Evolutionary conservation across 2,113 vertebrate species (phyloP), one percentile per base, ranked within the genome.

Genomic region (Hyperopisus bebe): DNA sequence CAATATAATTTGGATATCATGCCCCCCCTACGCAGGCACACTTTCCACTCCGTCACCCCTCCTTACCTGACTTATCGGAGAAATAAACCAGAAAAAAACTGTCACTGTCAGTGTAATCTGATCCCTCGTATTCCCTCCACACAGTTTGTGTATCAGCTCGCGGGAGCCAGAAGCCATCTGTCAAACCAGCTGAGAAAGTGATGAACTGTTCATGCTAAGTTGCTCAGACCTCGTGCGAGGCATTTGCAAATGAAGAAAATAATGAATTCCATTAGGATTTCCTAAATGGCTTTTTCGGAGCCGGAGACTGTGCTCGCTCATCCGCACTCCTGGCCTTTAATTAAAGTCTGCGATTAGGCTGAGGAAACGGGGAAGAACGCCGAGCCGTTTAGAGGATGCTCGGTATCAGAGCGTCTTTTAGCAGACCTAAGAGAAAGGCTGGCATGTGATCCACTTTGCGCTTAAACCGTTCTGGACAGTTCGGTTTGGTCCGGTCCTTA

Each of bases 261-360:
- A 92, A 94, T 94, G 93, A 94, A 94, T 95, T 92, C 94, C 92
- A 94, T 95, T 95, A 95, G 92, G 93, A 93, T 94, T 95, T 94
- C 89, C 91, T 91, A 94, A 95, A 95, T 92, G 92, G 94, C 91
- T 93, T 94, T 93, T 90, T 93, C 91, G 89, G 92, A 90, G 91
- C 87, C 93, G 89, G 90, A 88, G 89, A 44, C 55, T 90, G 88
- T 66, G 88, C 39, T 82, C 35, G 80, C 50, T 84, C 89, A 88
- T 55, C 87, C 90, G 90, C 91, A 88, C 84, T 70, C 91, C 91
- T 87, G 80, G 83, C 89, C 90, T 93, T 93, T 91, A 92, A 92
- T 91, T 93, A 92, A 93, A 91, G 83, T 89, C 89, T 90, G 89
- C 84, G 90, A 92, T 92, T 91, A 90, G 47, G 89, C 51, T 1